Percentiles rank a stretch among this genome's conserved stretches.
Evolutionary conservation across 2,888 invertebrate species (phyloP).

Genomic region (Neoascia interrupta): DNA sequence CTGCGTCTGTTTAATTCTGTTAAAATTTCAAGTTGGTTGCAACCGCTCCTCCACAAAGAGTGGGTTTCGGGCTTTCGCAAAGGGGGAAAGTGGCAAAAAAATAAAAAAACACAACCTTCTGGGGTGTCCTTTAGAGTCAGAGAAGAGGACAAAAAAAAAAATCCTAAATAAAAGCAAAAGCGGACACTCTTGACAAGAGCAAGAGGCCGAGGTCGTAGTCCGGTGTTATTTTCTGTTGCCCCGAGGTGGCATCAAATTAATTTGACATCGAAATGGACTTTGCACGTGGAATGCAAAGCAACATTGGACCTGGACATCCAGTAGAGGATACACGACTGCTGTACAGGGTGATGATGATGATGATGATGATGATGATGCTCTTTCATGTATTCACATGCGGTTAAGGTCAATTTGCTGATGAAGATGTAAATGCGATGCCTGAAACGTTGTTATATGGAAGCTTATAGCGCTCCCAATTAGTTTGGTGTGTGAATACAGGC

Average conservation of each 20-base stretch:
- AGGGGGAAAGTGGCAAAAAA: background rate
- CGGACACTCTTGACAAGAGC: too few relatives aligned
- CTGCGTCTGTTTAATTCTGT: constrained; percentile 39
- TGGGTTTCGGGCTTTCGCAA: background rate
- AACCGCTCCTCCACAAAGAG: background rate
- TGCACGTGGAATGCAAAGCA: constrained; percentile 4
- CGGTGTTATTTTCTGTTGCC: constrained; percentile 11
- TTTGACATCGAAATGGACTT: constrained; percentile 43
- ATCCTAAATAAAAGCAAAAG: too few relatives aligned
- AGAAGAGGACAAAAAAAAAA: too few relatives aligned
- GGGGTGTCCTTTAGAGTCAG: too few relatives aligned
- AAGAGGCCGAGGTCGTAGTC: constrained; percentile 27
- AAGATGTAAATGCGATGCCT: constrained; percentile 28
- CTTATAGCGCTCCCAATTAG: too few relatives aligned
- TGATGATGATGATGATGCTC: too few relatives aligned
- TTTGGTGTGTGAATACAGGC: too few relatives aligned
- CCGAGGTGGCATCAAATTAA: constrained; percentile 47
- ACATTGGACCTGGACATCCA: background rate
- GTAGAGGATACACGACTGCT: background rate
- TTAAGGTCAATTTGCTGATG: constrained; percentile 49
- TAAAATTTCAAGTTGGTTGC: constrained; percentile 32
- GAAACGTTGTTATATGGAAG: constrained; percentile 41
- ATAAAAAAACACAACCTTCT: background rate
- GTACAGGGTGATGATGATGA: background rate
- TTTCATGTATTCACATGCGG: constrained; percentile 38